phyloP scores from a whole-genome alignment of 35 echinoderm and acorn worm species.

The Strongylocentrotus purpuratus region DNA sequence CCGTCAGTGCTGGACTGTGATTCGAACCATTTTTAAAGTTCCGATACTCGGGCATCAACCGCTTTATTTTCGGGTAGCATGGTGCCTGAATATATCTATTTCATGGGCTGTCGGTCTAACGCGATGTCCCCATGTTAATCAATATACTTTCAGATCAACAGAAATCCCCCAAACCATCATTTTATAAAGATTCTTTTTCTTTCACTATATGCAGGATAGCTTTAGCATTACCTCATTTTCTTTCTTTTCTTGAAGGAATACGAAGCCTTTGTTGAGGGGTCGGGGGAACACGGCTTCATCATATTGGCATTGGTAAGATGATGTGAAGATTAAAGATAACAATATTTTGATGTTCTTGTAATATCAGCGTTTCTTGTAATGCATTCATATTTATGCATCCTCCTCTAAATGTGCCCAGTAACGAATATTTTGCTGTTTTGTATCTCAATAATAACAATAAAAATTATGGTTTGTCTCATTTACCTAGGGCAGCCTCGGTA shows the following conservation, averaged over 20 bases:
- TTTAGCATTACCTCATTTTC: neutral
- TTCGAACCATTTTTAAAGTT: neutral
- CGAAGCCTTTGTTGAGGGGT: neutral
- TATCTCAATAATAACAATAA: neutral
- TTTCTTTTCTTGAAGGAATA: neutral
- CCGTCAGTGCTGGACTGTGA: too few species aligned
- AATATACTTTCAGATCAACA: neutral
- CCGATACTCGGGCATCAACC: too few species aligned
- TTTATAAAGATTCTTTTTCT: neutral
- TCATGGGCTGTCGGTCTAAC: neutral
- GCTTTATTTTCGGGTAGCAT: neutral
- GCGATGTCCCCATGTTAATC: neutral
- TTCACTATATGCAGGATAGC: neutral
- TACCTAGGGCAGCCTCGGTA: neutral
- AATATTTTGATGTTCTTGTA: neutral
- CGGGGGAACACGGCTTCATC: neutral
- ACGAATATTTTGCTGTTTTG: neutral
- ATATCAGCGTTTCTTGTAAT: neutral
- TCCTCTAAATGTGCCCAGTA: neutral
- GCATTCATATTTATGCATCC: neutral
- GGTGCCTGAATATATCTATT: neutral
- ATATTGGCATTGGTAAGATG: conserved; percentile 9
- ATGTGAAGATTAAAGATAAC: neutral
- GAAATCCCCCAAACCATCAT: neutral
- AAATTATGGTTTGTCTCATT: neutral